Base-by-base conservation (phyloP, 2,113 vertebrate genomes). In the Scalopus aquaticus region DNA sequence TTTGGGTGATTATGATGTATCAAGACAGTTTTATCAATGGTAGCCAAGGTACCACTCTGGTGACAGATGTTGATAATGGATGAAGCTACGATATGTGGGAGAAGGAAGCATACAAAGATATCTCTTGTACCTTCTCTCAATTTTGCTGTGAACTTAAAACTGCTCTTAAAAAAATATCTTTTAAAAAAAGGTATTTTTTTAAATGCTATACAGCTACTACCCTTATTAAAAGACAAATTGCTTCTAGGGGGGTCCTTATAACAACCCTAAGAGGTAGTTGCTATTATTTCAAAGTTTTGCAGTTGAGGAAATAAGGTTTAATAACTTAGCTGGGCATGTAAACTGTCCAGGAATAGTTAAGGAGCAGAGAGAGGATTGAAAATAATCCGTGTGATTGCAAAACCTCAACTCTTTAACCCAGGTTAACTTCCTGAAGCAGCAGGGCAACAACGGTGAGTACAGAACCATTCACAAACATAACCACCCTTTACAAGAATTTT, bases 231-330 rank as follows among this genome's bases (percentile, higher is more conserved):
- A 78, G 32, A 49, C 22, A 46, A 22, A 90, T 39, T 79, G 85
- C 56, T 70, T 79, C 60, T 32, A 26, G 9, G 9, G 39, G 37
- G 19, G 65, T n/a, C 46, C 90, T 15, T 42, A 6, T 60, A 72
- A 58, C 10, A 58, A 87, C 26, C 39, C 54, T 67, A 73, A 42
- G 13, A 56, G 4, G 49, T 17, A 17, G 9, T 39, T 51, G 42
- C 30, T 82, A n/a, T 91, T 65, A 58, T 73, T 90, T 67, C 62
- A n/a, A 81, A 93, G 15, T 87, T 56, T 54, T 54, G 30, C 11
- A 83, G 46, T 82, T 64, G 49, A 87, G 37, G n/a, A 91, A 88
- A 56, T 70, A 54, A 88, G 60, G 69, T 80, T 67, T 44, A 96
- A 37, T 46, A 78, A 93, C 8, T 88, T 95, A 49, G 16, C 39